Base-by-base conservation (phyloP, 2,888 invertebrate genomes). In the Cantharis rustica region DNA sequence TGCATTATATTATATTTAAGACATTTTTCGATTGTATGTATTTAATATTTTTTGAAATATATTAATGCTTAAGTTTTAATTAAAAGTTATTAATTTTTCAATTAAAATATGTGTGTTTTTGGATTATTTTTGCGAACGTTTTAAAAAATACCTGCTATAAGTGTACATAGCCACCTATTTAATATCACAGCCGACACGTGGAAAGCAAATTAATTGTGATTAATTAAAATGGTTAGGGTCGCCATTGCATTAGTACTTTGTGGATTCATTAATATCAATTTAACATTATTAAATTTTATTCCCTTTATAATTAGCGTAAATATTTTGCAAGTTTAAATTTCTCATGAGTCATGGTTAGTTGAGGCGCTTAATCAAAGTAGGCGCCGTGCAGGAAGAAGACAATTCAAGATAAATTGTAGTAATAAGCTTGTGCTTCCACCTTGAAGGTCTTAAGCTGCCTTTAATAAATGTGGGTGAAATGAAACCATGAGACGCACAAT, bases 371-470 rank as follows among this genome's bases (percentile, higher is more conserved):
- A 79, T 79, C 78, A 73, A 79, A 79, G 72, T 73, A 80, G 81
- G 81, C 81, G 81, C 81, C 80, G 77, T 76, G 72, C 80, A 75
- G 79, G 79, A 81, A 80, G 77, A 80, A 76, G 72, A 77, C 77
- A 81, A 81, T 81, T 81, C 69, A 77, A 78, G 75, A 78, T 75
- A 81, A 80, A 79, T 79, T 73, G 76, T 66, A 13, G 74, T 78
- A 81, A 80, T 81, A 77, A 81, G 76, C 73, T 74, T 74, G 79
- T 77, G 76, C 77, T 80, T 76, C 74, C 73, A 80, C 79, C 80
- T 79, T 80, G 77, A 78, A 76, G 78, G 77, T 71, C 71, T 27
- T 77, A 74, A 69, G 64, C 72, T 75, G 72, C 75, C 72, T 72
- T 68, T 72, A 75, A 72, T 71, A 71, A 68, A 61, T 68, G 68